Evolutionary conservation across 2,797 vertebrate genomes (phyloP).

Genomic region (Avahi laniger): DNA sequence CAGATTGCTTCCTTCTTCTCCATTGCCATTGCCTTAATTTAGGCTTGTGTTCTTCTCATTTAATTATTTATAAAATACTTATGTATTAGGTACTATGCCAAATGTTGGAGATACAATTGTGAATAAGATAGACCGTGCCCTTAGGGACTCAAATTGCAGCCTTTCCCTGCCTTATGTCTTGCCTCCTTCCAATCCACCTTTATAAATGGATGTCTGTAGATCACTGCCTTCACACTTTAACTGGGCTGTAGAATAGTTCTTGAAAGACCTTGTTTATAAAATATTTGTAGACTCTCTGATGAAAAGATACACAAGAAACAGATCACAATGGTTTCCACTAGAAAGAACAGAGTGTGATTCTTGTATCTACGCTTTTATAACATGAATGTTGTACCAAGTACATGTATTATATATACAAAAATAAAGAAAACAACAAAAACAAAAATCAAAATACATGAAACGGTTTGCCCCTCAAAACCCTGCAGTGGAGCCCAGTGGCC

Average conservation of each 20-base stretch:
- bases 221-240: background rate
- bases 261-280: background rate
- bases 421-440: background rate
- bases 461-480: background rate
- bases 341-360: background rate
- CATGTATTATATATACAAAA: background rate
- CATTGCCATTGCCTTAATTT: background rate
- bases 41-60: constrained; percentile 3
- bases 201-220: background rate
- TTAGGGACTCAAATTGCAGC: background rate
- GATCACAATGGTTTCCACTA: background rate
- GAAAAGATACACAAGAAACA: background rate
- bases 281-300: background rate
- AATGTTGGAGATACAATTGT: background rate
- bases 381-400: background rate
- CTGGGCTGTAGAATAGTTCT: background rate
- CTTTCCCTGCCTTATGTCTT: background rate
- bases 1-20: background rate
- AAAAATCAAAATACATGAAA: constrained; percentile 1
- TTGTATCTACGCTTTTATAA: background rate
- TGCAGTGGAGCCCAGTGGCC: background rate
- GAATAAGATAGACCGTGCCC: background rate
- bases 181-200: background rate
- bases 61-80: constrained; percentile 34
- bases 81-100: background rate